These are phyloP conservation scores for Sander vitreus DNA, from an alignment of 2,113 vertebrate species.

Conservation along the genomic window DNA sequence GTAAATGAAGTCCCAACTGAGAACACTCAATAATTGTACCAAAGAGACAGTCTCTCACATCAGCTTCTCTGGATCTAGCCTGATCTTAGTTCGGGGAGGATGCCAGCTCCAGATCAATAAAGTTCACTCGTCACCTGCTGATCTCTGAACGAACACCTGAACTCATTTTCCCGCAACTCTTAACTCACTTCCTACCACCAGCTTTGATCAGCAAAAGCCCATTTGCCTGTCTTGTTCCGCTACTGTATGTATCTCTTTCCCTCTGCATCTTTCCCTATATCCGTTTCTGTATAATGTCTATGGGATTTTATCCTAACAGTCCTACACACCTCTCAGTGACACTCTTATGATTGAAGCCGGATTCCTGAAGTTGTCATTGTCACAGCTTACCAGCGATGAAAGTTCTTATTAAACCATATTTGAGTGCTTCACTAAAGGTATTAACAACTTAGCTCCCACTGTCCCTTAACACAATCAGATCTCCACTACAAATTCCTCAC, in stretches of 20 bases:
- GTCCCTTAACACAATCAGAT: slow-evolving; percentile 26
- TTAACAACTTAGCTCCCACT: slow-evolving; percentile 51
- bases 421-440: slow-evolving; percentile 3
- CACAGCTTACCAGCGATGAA: slow-evolving; percentile 29
- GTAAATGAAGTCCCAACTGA: slow-evolving; percentile 32
- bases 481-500: slow-evolving; percentile 47
- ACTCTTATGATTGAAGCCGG: slow-evolving; percentile 20
- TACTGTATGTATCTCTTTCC: neutral
- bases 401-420: slow-evolving; percentile 46
- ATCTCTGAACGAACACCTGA: slow-evolving; percentile 61
- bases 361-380: slow-evolving; percentile 66
- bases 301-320: neutral
- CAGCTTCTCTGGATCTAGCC: slow-evolving; percentile 38
- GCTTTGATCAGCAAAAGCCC: slow-evolving; percentile 37
- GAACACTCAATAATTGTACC: slow-evolving; percentile 40
- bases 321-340: slow-evolving; percentile 2
- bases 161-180: slow-evolving; percentile 56
- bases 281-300: neutral
- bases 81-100: slow-evolving; percentile 46
- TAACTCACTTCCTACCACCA: slow-evolving; percentile 49
- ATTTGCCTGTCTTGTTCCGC: slow-evolving; percentile 17
- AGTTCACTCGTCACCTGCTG: slow-evolving; percentile 60
- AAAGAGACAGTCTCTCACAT: slow-evolving; percentile 30
- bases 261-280: neutral
- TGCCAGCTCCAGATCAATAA: slow-evolving; percentile 51